These are phyloP conservation scores for Acomys russatus DNA, from an alignment of 2,797 vertebrate species.

Conservation along the genomic window DNA sequence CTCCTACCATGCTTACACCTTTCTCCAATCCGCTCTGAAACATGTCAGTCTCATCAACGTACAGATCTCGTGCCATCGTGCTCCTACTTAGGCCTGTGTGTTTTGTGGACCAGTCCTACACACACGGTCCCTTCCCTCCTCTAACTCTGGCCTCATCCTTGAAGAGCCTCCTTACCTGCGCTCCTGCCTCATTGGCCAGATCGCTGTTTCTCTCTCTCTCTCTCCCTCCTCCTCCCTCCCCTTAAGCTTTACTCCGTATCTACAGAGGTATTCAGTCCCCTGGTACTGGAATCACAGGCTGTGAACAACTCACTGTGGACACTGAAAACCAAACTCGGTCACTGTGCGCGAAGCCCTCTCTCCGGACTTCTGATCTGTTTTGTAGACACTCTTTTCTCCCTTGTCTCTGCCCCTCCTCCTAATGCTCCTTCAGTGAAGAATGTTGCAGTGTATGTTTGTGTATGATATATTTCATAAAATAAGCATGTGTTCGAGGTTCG, in stretches of 20 bases:
- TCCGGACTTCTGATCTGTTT: neutral
- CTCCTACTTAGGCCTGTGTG: neutral
- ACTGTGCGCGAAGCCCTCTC: neutral
- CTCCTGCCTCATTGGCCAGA: neutral
- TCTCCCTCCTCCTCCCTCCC: accelerated
- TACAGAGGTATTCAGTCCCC: neutral
- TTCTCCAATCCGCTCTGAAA: neutral
- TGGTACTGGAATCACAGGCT: neutral
- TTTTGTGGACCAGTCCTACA: neutral
- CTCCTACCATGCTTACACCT: neutral
- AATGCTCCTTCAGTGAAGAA: neutral
- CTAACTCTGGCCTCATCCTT: neutral
- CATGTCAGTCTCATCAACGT: neutral
- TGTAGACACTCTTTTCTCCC: neutral
- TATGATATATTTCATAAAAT: neutral
- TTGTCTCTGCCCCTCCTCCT: neutral
- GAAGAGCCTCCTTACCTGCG: neutral
- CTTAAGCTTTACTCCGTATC: neutral
- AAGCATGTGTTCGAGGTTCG: neutral
- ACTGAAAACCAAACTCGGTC: neutral
- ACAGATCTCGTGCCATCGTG: neutral
- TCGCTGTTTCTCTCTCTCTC: neutral
- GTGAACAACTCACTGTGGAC: neutral
- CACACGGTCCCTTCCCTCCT: neutral
- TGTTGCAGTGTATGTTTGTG: neutral